Conservation (phyloP, 2,888 invertebrate genomes). For the Agrotis segetum region DNA sequence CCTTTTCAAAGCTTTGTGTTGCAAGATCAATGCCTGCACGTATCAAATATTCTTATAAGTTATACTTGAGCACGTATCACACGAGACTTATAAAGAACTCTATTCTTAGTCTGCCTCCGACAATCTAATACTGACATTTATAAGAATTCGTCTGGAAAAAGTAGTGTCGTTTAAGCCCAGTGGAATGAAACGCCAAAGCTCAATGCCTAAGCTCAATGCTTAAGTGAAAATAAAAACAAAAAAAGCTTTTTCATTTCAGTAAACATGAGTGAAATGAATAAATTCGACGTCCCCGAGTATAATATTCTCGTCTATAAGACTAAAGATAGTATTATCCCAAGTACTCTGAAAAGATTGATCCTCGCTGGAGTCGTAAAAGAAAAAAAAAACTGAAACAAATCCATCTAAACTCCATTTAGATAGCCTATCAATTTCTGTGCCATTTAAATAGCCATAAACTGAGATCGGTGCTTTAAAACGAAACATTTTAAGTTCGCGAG, state of each 20-base stretch:
- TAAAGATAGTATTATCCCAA: constrained; percentile 17
- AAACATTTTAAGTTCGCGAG: constrained; percentile 61
- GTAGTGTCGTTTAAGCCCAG: not conserved
- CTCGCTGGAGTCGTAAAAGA: constrained; percentile 39
- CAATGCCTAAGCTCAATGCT: constrained; percentile 6
- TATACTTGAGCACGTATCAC: not conserved
- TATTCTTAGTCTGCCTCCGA: not conserved
- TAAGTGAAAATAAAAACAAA: constrained; percentile 17
- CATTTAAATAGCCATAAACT: constrained; percentile 63
- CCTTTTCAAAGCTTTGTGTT: not conserved
- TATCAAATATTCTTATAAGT: constrained; percentile 18
- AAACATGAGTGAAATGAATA: constrained; percentile 2
- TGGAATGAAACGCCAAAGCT: constrained; percentile 13
- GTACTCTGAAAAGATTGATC: constrained; percentile 36
- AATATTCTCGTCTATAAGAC: constrained; percentile 18
- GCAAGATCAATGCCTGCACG: constrained; percentile 12
- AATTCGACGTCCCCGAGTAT: not conserved
- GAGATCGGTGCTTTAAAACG: constrained; percentile 62
- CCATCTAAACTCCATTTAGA: constrained; percentile 55
- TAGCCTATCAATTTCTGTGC: constrained; percentile 64
- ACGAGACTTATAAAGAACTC: not conserved
- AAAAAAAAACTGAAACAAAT: constrained; percentile 52
- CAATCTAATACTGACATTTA: constrained; percentile 31
- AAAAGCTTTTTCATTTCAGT: constrained; percentile 6
- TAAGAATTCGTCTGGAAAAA: constrained; percentile 12